phyloP scores from a whole-genome alignment of 2,797 vertebrate genomes.

The Myotis vivesi region DNA sequence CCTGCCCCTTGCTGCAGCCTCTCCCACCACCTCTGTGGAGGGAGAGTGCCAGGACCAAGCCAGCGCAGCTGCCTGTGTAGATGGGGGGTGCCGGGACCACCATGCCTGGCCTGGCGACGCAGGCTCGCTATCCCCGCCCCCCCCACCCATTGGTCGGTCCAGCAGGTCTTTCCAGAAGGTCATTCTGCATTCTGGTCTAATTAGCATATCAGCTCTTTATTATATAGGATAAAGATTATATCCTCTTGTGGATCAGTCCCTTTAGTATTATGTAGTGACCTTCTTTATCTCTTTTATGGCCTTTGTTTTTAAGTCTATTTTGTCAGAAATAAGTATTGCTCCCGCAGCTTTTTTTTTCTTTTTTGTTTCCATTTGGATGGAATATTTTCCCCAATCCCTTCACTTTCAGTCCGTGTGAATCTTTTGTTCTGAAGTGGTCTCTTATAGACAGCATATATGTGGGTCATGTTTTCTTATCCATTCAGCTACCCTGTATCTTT shows the following conservation, averaged over 20 bases:
- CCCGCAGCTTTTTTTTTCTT: background rate
- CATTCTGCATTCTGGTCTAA: no score
- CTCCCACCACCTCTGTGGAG: no score
- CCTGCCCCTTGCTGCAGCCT: no score
- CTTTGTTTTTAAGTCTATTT: background rate
- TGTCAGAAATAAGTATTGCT: background rate
- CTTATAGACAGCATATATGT: background rate
- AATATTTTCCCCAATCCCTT: background rate
- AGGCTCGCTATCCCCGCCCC: rapidly evolving
- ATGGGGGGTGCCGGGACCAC: no score
- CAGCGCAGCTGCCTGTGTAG: no score
- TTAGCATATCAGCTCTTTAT: no score
- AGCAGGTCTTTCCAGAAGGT: no score
- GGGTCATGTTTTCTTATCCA: background rate
- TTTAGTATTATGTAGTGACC: background rate
- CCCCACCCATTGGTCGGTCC: no score
- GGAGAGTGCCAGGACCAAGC: no score
- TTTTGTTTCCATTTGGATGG: background rate
- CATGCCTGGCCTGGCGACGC: no score
- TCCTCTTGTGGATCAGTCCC: no score
- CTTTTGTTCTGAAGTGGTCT: background rate
- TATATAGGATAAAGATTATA: no score
- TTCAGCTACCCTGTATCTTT: background rate
- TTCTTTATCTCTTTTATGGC: background rate
- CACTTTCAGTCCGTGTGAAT: background rate